Percentiles rank a stretch among this genome's conserved stretches.
These are phyloP conservation scores for Protonemura montana DNA, from an alignment of 2,888 invertebrate species.

Conservation along the genomic window DNA sequence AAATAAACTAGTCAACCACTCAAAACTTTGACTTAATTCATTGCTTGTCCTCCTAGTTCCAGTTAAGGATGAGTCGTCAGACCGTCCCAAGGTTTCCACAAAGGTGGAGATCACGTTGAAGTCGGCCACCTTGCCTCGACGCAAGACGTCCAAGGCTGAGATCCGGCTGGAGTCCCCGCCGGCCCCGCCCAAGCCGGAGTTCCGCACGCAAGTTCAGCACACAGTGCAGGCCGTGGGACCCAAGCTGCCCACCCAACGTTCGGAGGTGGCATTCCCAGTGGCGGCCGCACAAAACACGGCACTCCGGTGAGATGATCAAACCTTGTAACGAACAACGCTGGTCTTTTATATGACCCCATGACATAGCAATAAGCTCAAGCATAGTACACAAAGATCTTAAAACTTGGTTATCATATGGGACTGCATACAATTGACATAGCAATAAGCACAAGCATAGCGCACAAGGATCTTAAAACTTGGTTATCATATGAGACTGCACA, in stretches of 20 bases:
- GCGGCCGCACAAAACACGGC: conserved; percentile 53
- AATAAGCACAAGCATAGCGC: too few relatives aligned
- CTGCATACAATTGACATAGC: too few relatives aligned
- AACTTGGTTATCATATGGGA: too few relatives aligned
- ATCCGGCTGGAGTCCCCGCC: conserved; percentile 64
- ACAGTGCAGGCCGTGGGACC: conserved; percentile 61
- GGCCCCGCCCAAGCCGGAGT: conserved; percentile 56
- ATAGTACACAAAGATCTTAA: too few relatives aligned
- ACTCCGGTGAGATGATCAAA: conserved; percentile 43
- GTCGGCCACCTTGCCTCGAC: conserved; percentile 71
- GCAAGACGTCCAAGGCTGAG: conserved; percentile 71
- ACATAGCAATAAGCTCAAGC: too few relatives aligned
- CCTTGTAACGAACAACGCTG: too few relatives aligned
- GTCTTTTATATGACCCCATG: too few relatives aligned
- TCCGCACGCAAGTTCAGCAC: conserved; percentile 70
- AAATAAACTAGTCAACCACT: too few relatives aligned
- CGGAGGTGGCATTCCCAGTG: conserved; percentile 67
- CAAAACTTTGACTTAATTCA: too few relatives aligned
- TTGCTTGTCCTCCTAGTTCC: neutral
- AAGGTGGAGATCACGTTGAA: conserved; percentile 72
- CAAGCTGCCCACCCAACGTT: conserved; percentile 60
- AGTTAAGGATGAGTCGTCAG: conserved; percentile 24
- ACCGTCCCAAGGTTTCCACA: conserved; percentile 62
- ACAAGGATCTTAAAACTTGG: too few relatives aligned
- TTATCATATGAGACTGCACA: too few relatives aligned